Conservation (phyloP, 2,888 invertebrate genomes). For the Drosophila dives region DNA sequence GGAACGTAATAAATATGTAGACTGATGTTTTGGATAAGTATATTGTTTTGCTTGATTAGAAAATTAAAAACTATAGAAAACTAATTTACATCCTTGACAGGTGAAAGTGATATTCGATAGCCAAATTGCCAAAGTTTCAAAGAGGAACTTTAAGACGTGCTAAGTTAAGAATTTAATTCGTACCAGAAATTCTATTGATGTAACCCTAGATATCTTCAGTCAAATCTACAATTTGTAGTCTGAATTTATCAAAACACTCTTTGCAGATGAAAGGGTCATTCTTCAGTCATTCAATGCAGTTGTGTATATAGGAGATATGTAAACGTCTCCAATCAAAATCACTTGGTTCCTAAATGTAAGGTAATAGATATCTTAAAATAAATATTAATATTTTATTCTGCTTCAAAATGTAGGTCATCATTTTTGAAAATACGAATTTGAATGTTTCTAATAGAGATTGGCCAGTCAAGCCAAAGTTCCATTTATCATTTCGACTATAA, state of each 20-base stretch:
- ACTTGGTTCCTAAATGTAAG: no score
- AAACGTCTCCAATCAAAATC: no score
- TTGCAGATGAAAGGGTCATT: constrained; percentile 13
- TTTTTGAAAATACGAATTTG: no score
- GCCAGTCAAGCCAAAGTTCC: not conserved
- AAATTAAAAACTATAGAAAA: not conserved
- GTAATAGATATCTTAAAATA: no score
- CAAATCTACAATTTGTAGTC: not conserved
- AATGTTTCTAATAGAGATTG: constrained; percentile 17
- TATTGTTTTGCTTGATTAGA: no score
- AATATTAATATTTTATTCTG: no score
- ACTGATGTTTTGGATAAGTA: no score
- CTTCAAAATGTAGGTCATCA: no score
- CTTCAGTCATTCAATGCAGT: not conserved
- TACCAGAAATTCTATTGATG: not conserved
- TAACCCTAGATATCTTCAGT: not conserved
- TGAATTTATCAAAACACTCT: not conserved
- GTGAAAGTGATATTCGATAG: not conserved
- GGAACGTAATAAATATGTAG: not conserved
- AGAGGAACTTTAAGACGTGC: not conserved
- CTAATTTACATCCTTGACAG: no score
- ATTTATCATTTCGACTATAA: not conserved
- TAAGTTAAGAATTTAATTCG: not conserved
- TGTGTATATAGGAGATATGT: no score
- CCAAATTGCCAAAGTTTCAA: not conserved